Percentiles rank a stretch among this genome's conserved stretches.
Evolutionary conservation across 92 coral and sea anemone genomes (phyloP).

Genomic region (Metridium senile): DNA sequence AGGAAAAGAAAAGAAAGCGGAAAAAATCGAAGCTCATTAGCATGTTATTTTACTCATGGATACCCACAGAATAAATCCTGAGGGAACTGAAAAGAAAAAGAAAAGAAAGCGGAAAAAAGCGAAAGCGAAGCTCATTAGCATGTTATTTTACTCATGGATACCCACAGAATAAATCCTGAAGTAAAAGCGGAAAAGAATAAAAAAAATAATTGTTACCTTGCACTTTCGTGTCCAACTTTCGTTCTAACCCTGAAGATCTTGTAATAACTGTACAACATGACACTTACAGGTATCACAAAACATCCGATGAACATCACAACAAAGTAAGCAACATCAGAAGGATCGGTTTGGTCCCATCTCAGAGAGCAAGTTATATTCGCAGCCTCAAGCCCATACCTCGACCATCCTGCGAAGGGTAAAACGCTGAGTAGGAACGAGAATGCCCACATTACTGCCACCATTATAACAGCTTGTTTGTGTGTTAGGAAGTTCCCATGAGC

Average conservation of each 20-base stretch:
- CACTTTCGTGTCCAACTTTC: background rate
- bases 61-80: no score
- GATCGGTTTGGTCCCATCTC: slow-evolving; percentile 44
- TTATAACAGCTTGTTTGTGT: slow-evolving; percentile 31
- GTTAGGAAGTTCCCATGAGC: slow-evolving; percentile 35
- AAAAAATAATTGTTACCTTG: background rate
- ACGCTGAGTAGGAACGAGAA: slow-evolving; percentile 52
- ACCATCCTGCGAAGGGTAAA: slow-evolving; percentile 59
- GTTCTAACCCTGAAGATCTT: slow-evolving; percentile 30
- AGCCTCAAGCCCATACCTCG: slow-evolving; percentile 60
- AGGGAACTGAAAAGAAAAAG: no score
- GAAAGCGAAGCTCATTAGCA: no score
- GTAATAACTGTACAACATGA: slow-evolving; percentile 33
- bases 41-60: no score
- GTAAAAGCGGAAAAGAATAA: background rate
- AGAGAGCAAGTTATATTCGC: slow-evolving; percentile 63
- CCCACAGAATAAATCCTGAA: no score
- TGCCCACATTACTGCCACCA: slow-evolving; percentile 49
- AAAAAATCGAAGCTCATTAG: no score
- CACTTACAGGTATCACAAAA: slow-evolving; percentile 45
- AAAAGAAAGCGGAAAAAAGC: no score
- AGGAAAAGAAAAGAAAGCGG: no score
- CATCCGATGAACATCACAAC: slow-evolving; percentile 55
- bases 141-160: no score
- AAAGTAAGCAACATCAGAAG: slow-evolving; percentile 52